A percentile compares a stretch with the other conserved stretches of the same genome.
Conservation (phyloP, 2,113 vertebrate species). For the Sapayoa aenigma region DNA sequence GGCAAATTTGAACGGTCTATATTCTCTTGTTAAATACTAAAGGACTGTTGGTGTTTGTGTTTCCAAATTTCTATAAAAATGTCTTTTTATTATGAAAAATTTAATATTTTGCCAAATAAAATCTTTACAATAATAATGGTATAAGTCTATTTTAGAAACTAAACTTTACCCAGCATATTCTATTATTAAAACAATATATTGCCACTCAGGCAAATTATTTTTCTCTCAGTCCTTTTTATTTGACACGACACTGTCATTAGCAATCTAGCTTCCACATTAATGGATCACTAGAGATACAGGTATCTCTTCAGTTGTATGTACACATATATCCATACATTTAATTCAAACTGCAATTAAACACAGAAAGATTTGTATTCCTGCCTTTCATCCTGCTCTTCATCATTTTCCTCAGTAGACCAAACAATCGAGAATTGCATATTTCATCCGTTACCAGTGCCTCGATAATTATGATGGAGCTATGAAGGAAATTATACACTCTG, state of each 20-base stretch:
- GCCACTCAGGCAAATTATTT: neutral
- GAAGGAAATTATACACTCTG: constrained; percentile 30
- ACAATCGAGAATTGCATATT: neutral
- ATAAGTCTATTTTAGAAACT: neutral
- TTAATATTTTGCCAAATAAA: neutral
- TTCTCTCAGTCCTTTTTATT: neutral
- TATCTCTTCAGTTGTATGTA: neutral
- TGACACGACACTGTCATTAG: neutral
- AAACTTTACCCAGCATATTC: neutral
- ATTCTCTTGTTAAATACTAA: neutral
- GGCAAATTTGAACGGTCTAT: neutral
- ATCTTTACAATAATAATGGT: neutral
- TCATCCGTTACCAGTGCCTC: constrained; percentile 5
- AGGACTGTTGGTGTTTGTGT: neutral
- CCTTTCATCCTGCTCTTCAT: neutral
- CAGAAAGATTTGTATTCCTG: neutral
- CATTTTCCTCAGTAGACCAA: neutral
- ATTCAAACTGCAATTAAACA: neutral
- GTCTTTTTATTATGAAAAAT: neutral
- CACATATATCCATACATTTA: neutral
- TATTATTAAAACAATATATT: neutral
- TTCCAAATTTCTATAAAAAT: neutral
- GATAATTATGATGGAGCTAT: constrained; percentile 34
- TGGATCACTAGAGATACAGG: neutral
- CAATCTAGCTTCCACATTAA: neutral